These are phyloP conservation scores for Phlogophora meticulosa DNA, from an alignment of 2,888 invertebrate genomes.

Conservation along the genomic window DNA sequence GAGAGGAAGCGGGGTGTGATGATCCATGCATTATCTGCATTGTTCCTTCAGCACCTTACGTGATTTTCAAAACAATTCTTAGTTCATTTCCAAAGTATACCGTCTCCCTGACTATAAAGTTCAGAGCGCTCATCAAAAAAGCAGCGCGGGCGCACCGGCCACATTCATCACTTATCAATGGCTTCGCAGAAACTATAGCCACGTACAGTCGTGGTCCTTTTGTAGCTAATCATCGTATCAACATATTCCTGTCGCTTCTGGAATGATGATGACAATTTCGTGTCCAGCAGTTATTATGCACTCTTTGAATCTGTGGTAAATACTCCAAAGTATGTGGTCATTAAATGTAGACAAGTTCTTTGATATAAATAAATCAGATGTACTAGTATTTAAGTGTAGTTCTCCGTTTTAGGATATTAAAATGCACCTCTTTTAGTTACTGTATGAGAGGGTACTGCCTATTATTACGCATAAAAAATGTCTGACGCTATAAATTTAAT, in stretches of 20 bases:
- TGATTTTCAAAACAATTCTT: background rate
- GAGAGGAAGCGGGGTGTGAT: no score
- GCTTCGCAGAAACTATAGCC: conserved; percentile 61
- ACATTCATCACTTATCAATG: conserved; percentile 65
- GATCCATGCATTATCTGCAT: no score
- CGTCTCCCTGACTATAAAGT: conserved; percentile 51
- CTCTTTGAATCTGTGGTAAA: conserved; percentile 31
- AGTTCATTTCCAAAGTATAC: background rate
- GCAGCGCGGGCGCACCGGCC: conserved; percentile 46
- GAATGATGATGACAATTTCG: conserved; percentile 30
- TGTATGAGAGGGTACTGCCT: background rate
- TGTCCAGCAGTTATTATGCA: conserved; percentile 32
- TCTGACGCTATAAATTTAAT: conserved; percentile 9
- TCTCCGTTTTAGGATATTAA: background rate
- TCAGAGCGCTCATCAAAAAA: conserved; percentile 54
- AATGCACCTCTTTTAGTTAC: background rate
- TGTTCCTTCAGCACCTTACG: no score
- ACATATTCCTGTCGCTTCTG: conserved; percentile 20
- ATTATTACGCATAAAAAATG: conserved; percentile 4
- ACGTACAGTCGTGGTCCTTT: conserved; percentile 18
- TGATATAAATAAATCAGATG: conserved; percentile 15
- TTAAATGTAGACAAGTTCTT: conserved; percentile 15
- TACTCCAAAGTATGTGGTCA: conserved; percentile 30
- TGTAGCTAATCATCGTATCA: conserved; percentile 45
- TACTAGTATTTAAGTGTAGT: conserved; percentile 11